phyloP scores from a whole-genome alignment of 2,888 invertebrate species.

The Macroteleia sp. region DNA sequence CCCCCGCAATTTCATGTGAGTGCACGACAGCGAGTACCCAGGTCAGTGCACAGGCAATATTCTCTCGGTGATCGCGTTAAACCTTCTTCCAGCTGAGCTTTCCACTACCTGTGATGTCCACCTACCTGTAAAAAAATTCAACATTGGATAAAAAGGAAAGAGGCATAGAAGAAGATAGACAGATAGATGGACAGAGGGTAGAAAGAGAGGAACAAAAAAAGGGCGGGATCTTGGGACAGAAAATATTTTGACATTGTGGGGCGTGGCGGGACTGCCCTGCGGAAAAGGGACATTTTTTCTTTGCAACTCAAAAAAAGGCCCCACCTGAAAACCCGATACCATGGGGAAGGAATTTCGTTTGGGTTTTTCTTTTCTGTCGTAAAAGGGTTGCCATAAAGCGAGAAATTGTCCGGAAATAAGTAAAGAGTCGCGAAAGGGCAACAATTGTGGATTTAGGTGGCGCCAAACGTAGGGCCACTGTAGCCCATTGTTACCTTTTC shows the following conservation, averaged over 20 bases:
- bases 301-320: slow-evolving; percentile 68
- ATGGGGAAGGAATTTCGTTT: no score
- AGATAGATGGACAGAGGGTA: no score
- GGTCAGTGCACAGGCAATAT: slow-evolving; percentile 73
- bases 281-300: slow-evolving; percentile 12
- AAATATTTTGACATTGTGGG: slow-evolving; percentile 82
- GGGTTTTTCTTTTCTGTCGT: neutral
- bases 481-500: slow-evolving; percentile 80
- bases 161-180: neutral
- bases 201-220: slow-evolving; percentile 35
- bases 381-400: slow-evolving; percentile 31
- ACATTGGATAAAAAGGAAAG: slow-evolving; percentile 11
- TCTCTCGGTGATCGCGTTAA: slow-evolving; percentile 75
- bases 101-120: slow-evolving; percentile 54
- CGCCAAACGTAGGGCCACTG: slow-evolving; percentile 78
- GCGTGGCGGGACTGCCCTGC: slow-evolving; percentile 71
- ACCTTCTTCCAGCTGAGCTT: slow-evolving; percentile 74
- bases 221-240: slow-evolving; percentile 61
- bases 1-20: slow-evolving; percentile 47
- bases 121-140: slow-evolving; percentile 55
- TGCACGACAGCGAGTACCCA: slow-evolving; percentile 74
- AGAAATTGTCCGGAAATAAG: slow-evolving; percentile 60
- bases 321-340: slow-evolving; percentile 20
- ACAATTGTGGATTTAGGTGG: slow-evolving; percentile 77
- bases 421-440: no score